These are phyloP conservation scores for Scylla paramamosain DNA, from an alignment of 1,140 invertebrate genomes.

Conservation along the genomic window DNA sequence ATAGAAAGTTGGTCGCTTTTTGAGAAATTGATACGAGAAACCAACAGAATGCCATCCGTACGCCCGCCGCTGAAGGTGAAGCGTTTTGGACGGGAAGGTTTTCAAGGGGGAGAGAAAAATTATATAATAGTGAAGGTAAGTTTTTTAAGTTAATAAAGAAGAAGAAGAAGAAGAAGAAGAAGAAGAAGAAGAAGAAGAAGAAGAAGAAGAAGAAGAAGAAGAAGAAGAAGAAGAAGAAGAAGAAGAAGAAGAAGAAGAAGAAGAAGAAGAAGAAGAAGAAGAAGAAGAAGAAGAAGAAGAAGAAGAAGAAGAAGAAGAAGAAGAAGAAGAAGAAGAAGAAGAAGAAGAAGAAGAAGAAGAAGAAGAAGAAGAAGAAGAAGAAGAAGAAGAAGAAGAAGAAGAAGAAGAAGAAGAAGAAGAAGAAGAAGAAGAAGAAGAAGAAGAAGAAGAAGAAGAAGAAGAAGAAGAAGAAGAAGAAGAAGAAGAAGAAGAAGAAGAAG, in stretches of 20 bases:
- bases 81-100: no score
- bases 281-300: neutral
- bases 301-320: neutral
- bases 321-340: slow-evolving; percentile 29
- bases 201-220: slow-evolving; percentile 42
- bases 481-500: neutral
- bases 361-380: slow-evolving; percentile 42
- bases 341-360: slow-evolving; percentile 34
- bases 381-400: slow-evolving; percentile 40
- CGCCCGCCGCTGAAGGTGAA: no score
- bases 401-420: slow-evolving; percentile 23
- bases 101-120: no score
- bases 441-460: slow-evolving; percentile 21
- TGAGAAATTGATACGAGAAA: no score
- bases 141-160: neutral
- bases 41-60: no score
- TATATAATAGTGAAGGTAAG: no score
- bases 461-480: neutral
- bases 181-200: slow-evolving; percentile 36
- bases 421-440: slow-evolving; percentile 35
- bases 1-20: no score
- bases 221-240: slow-evolving; percentile 36
- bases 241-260: slow-evolving; percentile 22
- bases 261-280: slow-evolving; percentile 40
- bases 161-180: slow-evolving; percentile 1